A percentile compares a stretch with the other conserved stretches of the same genome.
Conservation (phyloP, 2,113 vertebrate species). For the Odontesthes bonariensis region DNA sequence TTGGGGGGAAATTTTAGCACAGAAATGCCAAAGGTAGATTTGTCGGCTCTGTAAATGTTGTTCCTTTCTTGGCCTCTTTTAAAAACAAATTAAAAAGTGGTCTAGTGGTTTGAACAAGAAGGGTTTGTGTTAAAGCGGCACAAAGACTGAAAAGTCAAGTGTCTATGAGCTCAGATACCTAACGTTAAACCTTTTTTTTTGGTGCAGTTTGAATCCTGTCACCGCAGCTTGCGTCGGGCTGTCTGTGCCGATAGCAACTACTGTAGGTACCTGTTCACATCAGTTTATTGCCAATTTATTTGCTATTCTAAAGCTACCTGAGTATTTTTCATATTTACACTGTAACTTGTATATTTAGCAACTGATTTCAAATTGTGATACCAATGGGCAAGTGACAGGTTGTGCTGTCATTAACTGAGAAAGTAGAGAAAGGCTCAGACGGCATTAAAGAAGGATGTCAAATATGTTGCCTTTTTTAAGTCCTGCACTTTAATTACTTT, state of each 20-base stretch:
- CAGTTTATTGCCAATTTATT: conserved; percentile 10
- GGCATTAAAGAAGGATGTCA: conserved; percentile 6
- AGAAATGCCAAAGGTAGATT: conserved; percentile 15
- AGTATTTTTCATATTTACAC: conserved; percentile 36
- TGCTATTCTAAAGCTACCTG: conserved; percentile 10
- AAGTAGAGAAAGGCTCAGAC: conserved; percentile 11
- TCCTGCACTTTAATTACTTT: conserved; percentile 70
- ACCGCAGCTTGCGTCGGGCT: neutral
- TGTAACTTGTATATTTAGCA: conserved; percentile 29
- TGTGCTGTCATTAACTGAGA: conserved; percentile 6
- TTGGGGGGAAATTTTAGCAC: neutral
- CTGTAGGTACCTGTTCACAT: conserved; percentile 12
- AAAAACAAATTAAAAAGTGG: neutral
- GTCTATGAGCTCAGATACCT: neutral
- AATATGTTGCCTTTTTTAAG: conserved; percentile 19
- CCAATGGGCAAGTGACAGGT: neutral
- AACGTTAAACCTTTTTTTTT: neutral
- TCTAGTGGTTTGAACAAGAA: conserved; percentile 3
- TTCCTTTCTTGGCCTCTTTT: neutral
- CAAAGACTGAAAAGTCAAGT: neutral
- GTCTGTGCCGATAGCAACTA: conserved; percentile 19
- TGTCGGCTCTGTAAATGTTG: neutral
- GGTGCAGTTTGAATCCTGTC: neutral
- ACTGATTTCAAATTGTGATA: conserved; percentile 2
- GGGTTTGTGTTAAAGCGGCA: neutral